A percentile compares a stretch with the other conserved stretches of the same genome.
phyloP scores from a whole-genome alignment of 2,888 invertebrate species.

The Horisme vitalbata region DNA sequence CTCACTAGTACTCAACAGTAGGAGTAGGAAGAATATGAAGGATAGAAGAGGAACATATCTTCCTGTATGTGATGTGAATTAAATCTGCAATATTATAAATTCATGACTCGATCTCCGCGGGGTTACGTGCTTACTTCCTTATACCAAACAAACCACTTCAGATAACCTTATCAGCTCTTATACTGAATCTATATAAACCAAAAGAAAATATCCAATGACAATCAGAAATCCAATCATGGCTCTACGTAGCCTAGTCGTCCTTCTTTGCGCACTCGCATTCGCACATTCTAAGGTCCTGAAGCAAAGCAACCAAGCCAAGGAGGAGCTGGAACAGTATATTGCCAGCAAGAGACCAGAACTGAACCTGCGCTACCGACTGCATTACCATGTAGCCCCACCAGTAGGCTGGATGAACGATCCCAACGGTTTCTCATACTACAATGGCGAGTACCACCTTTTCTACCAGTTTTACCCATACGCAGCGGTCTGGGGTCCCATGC shows the following conservation, averaged over 20 bases:
- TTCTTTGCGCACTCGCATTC: slow-evolving; percentile 39
- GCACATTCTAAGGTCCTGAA: slow-evolving; percentile 37
- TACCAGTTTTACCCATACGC: slow-evolving; percentile 80
- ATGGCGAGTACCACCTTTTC: slow-evolving; percentile 78
- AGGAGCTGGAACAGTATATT: slow-evolving; percentile 61
- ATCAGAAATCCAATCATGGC: slow-evolving; percentile 20
- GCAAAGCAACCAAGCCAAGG: slow-evolving; percentile 40
- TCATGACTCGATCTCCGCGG: no score
- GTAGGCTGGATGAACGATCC: slow-evolving; percentile 84
- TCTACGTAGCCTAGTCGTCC: slow-evolving; percentile 18
- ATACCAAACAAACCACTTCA: slow-evolving; percentile 32
- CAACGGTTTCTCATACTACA: slow-evolving; percentile 78
- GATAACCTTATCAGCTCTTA: slow-evolving; percentile 29
- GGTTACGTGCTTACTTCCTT: slow-evolving; percentile 4
- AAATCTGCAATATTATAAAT: no score
- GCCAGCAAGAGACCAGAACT: slow-evolving; percentile 53
- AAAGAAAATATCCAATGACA: neutral
- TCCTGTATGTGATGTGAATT: neutral
- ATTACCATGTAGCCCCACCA: slow-evolving; percentile 67
- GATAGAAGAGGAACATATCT: no score
- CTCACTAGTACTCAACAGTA: no score
- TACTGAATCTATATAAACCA: slow-evolving; percentile 17
- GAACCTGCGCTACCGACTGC: slow-evolving; percentile 60
- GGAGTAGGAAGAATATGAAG: no score
- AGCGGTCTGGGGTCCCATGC: slow-evolving; percentile 74